Base-by-base conservation (phyloP, 2,888 invertebrate genomes). In the Drosophila borealis region DNA sequence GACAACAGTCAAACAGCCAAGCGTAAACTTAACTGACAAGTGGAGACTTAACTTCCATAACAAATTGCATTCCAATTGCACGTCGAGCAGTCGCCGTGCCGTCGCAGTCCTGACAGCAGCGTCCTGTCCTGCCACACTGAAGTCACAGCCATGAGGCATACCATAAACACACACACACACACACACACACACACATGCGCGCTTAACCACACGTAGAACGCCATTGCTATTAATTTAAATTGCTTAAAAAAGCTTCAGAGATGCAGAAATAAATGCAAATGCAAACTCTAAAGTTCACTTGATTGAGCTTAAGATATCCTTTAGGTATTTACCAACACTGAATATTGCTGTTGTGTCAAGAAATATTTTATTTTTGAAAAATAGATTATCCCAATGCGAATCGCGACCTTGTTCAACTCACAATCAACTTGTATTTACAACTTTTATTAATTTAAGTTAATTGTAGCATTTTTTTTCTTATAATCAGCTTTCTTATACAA, bases 51-150 rank as follows among this genome's bases (percentile, higher is more conserved):
- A 85, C 84, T 88, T 85, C 84, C 85, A 88, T 82, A 85, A 85
- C 88, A 85, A 85, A 88, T 85, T 85, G 83, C 85, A 85, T 88
- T 88, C 88, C 88, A 88, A 88, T 88, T 88, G 86, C 88, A 81
- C 76, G 86, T 70, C 63, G 80, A 70, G 74, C 73, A 66, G 66
- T 74, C 73, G 81, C 62, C 57, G 51, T 67, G 41, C 48, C 44
- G 39, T 67, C 69, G 64, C 59, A 49, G 25, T 72, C 54, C 68
- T 73, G 70, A 51, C 75, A 59, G 48, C 74, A 50, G 44, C 25
- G 53, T 63, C 17, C 62, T 71, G 59, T 54, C 62, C 59, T 65
- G 33, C 44, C 44, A 54, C 49, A 44, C 50, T 59, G 57, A 51
- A 66, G 74, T 69, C 55, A 61, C 60, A 70, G 69, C 61, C 60